Evolutionary conservation across 1,140 invertebrate genomes (phyloP), one percentile per base, ranked within the genome.

Genomic region (Ips typographus): DNA sequence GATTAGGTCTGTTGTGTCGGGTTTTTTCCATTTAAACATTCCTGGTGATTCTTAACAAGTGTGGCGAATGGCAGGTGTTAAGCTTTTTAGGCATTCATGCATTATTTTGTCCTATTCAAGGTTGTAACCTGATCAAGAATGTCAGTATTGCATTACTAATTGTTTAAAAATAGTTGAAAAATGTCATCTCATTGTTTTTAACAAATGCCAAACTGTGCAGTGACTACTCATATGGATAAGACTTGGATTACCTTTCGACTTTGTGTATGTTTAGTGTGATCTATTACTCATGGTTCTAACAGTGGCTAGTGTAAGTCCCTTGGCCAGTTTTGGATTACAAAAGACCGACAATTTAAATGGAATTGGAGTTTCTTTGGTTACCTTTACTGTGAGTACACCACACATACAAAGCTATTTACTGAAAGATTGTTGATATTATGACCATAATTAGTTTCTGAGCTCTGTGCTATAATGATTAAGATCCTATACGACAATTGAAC

Each of bases 281-380:
- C 22, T 22, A 22, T 22, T 22, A 22, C 22, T 22, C 22, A 75
- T 75, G 74, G 73, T 74, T 55, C 64, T 75, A 43, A 75, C 72
- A 40, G 74, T 75, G 56, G 67, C 74, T 44, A 74, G 71, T 63
- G 72, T 75, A 3, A 74, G 74, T 60, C 70, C 73, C 51, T 44
- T 75, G 22, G 70, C 73, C 59, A 70, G 73, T 66, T 75, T 65
- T 55, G 71, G 73, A 53, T 73, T 71, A 68, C 70, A 74, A 57
- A 72, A 74, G 68, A 70, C 64, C 6, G 71, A 75, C 63, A 64
- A 74, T 49, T 71, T 68, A 40, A 67, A 58, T 59, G 74, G 67
- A 57, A 57, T 75, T 40, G 74, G 71, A 6, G 71, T 75, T 41
- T 72, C 73, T 56, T 56, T 74, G 6, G 68, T 72, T 52, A 71